Base-by-base conservation (phyloP, 2,113 vertebrate species). In the Cochlearius cochlearius region DNA sequence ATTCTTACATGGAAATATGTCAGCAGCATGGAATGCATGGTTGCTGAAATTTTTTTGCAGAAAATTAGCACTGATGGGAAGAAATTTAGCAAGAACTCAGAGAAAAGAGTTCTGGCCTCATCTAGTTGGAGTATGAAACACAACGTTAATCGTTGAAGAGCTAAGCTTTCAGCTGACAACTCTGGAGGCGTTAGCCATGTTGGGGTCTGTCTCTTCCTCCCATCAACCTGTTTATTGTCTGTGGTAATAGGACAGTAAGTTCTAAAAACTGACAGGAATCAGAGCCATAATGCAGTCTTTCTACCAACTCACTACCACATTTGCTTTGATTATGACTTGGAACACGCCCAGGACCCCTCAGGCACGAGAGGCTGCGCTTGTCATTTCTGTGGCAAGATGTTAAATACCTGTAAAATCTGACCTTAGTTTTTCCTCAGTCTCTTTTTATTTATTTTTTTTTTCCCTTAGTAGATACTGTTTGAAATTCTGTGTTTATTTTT, bases 1-100 rank as follows among this genome's bases (percentile, higher is more conserved):
- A 1, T 43, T 27, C 4, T 49, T 15, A 4, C 10, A 0, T n/a
- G 36, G 30, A 66, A 18, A 16, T 18, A 9, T 8, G 39, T 39
- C 23, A 29, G 38, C 82, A 80, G 49, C 12, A 1, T 3, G 56
- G 52, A 27, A 22, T 19, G 39, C 8, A 0, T 4, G 8, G 58
- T 27, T 53, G 32, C 63, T 68, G 32, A 26, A 11, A 16, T 63
- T 49, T 7, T 49, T 77, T 72, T 83, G 58, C 29, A 56, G 58
- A 9, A 55, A 43, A 8, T 13, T 58, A 36, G 39, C 14, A 5
- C 21, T 19, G 41, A 9, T 71, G 39, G 27, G 66, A 63, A 53
- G 32, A 36, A 23, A 47, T 62, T 36, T 16, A 86, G 30, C 27
- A 34, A 56, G 17, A 20, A 20, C n/a, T 16, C 11, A 0, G 47